Evolutionary conservation across 2,113 vertebrate genomes (phyloP).

Genomic region (Lethenteron reissneri): DNA sequence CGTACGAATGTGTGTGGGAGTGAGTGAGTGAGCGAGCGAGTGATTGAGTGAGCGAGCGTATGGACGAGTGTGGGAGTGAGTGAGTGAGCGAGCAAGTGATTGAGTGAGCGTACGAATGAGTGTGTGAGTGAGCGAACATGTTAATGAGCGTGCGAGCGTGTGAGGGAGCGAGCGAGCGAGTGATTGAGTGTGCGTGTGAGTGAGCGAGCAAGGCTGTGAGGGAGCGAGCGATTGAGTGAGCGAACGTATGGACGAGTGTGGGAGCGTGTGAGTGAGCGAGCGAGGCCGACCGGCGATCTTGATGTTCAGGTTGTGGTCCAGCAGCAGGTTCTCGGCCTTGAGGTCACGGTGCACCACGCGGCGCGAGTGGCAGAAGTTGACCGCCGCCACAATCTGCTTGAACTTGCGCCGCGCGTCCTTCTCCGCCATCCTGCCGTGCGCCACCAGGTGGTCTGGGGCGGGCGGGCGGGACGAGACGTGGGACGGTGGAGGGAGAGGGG

Average conservation of each 20-base stretch:
- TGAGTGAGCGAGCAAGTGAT: too few relatives aligned
- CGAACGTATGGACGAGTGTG: background rate
- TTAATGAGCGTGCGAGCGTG: too few relatives aligned
- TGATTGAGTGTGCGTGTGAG: too few relatives aligned
- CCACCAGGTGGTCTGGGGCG: background rate
- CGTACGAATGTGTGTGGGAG: too few relatives aligned
- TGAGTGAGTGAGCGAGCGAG: too few relatives aligned
- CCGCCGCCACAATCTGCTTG: conserved; percentile 2
- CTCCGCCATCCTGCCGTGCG: background rate
- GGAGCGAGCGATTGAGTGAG: too few relatives aligned
- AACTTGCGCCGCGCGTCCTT: background rate
- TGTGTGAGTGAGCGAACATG: too few relatives aligned
- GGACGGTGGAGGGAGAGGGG: background rate
- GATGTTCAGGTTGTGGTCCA: conserved; percentile 3
- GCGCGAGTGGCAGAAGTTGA: background rate
- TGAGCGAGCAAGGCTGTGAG: too few relatives aligned
- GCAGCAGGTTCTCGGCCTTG: background rate
- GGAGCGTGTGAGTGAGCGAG: background rate
- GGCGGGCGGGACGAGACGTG: background rate
- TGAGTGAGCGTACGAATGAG: too few relatives aligned
- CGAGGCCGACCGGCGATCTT: background rate
- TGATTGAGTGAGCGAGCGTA: too few relatives aligned
- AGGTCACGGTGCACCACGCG: conserved; percentile 2
- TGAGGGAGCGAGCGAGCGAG: too few relatives aligned
- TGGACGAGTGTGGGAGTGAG: too few relatives aligned